phyloP scores from a whole-genome alignment of 2,888 invertebrate genomes.

The Ernsta delagoae region DNA sequence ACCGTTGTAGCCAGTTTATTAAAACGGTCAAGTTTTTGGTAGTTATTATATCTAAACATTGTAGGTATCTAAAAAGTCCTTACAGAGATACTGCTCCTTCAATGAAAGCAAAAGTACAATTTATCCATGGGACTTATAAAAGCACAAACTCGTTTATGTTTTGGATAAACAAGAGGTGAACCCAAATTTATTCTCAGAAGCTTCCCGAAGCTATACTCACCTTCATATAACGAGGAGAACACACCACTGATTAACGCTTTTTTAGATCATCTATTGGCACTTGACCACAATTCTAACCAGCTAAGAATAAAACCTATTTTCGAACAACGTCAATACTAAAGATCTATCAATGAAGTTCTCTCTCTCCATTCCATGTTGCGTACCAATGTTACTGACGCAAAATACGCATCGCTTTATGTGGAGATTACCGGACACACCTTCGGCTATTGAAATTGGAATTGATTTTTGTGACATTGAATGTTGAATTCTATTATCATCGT shows the following conservation, averaged over 20 bases:
- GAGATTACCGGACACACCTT: slow-evolving; percentile 49
- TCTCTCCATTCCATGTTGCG: slow-evolving; percentile 41
- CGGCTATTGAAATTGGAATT: slow-evolving; percentile 45
- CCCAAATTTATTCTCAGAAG: slow-evolving; percentile 67
- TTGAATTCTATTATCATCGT: slow-evolving; percentile 49
- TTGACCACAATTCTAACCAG: slow-evolving; percentile 51
- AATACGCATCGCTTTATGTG: slow-evolving; percentile 52
- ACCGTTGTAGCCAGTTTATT: too few relatives aligned
- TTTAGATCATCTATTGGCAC: slow-evolving; percentile 41
- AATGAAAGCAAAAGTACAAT: slow-evolving; percentile 70
- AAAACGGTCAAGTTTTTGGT: too few relatives aligned
- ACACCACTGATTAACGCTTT: slow-evolving; percentile 74
- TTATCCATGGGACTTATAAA: slow-evolving; percentile 65
- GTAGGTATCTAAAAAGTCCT: background rate
- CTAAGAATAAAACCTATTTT: slow-evolving; percentile 49
- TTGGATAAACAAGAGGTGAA: slow-evolving; percentile 69
- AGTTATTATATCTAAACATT: too few relatives aligned
- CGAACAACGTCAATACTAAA: slow-evolving; percentile 41
- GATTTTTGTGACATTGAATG: slow-evolving; percentile 46
- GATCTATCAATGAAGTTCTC: slow-evolving; percentile 56
- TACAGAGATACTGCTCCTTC: background rate
- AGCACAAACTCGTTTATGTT: slow-evolving; percentile 66
- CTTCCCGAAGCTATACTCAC: slow-evolving; percentile 61
- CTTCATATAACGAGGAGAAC: slow-evolving; percentile 63
- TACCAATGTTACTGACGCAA: slow-evolving; percentile 50